Conservation (phyloP, 2,113 vertebrate species). For the Catharus bicknelli region DNA sequence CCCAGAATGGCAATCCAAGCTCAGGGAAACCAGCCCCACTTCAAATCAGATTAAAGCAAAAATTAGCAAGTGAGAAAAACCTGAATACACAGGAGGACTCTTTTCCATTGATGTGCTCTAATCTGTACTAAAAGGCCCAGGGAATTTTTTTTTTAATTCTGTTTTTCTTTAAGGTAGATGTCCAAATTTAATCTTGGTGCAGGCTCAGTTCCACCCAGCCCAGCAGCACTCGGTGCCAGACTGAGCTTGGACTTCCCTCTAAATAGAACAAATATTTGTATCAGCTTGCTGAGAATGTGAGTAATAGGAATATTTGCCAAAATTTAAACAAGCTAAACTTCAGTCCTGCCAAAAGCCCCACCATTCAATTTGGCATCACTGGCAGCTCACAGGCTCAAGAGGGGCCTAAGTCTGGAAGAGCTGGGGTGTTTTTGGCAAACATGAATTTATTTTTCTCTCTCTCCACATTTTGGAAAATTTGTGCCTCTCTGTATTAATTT, state of each 20-base stretch:
- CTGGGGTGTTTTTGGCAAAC: conserved; percentile 53
- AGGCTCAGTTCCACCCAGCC: not conserved
- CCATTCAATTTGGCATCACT: conserved; percentile 50
- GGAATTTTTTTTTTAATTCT: conserved; percentile 1
- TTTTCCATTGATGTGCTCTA: conserved; percentile 42
- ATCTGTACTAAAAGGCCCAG: not conserved
- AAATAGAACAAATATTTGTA: conserved; percentile 69
- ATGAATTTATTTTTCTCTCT: not conserved
- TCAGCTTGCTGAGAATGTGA: conserved; percentile 56
- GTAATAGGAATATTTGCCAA: conserved; percentile 52
- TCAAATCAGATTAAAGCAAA: conserved; percentile 46
- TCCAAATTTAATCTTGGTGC: conserved; percentile 42
- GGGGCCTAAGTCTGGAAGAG: conserved; percentile 53
- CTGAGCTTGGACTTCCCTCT: conserved; percentile 45
- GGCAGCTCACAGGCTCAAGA: conserved; percentile 44
- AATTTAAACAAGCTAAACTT: conserved; percentile 59
- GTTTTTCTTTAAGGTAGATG: conserved; percentile 52
- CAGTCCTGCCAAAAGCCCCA: conserved; percentile 42
- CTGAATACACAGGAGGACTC: not conserved
- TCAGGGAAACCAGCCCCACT: not conserved
- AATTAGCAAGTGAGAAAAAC: conserved; percentile 38
- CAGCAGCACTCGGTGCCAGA: not conserved
- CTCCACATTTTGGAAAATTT: conserved; percentile 64
- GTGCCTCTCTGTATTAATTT: conserved; percentile 61
- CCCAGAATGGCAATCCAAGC: not conserved